Base-by-base conservation (phyloP, 2,797 vertebrate genomes). In the Octomys mimax region DNA sequence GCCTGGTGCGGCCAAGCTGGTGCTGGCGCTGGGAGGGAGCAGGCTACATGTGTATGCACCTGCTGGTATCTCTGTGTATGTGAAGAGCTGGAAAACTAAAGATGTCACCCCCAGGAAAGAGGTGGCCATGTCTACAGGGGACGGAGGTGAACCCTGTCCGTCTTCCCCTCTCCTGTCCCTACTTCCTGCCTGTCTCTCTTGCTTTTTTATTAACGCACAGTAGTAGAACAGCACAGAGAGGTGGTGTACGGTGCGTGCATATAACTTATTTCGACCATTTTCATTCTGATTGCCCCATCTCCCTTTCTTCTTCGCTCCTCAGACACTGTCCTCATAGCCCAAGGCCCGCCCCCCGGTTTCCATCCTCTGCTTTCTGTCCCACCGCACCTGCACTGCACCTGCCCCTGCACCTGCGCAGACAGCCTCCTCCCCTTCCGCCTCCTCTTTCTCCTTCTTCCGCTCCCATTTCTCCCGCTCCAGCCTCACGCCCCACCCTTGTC, bases 381-480 rank as follows among this genome's bases (percentile, higher is more conserved):
- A 19, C 31, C 42, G 57, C 79, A 80, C 39, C 91, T 85, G 89
- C 19, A 94, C 36, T 42, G 57, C 79, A 85, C 39, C 91, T 85
- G 89, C 13, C 92, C 31, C 77, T n/a, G 31, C 16, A 70, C 33
- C 33, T 24, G 1, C n/a, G n/a, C 5, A 71, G 39, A 79, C 8
- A 46, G 12, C 54, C 16, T 13, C 49, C 52, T 24, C 28, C 22
- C 59, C 33, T 42, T 36, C 21, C 33, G 14, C 71, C 39, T 16
- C 66, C 89, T 54, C 57, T 70, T 49, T 31, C 85, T 82, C 22
- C 16, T 7, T 52, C n/a, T 11, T 42, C 46, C 28, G 88, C 42
- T 21, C 64, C 59, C n/a, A 39, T 78, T 49, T 42, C 88, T 81
- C n/a, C 16, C 5, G n/a, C n/a, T 80, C 95, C 91, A 81, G 93